Evolutionary conservation across 1,140 invertebrate genomes (phyloP).

Genomic region (Ylistrum balloti): DNA sequence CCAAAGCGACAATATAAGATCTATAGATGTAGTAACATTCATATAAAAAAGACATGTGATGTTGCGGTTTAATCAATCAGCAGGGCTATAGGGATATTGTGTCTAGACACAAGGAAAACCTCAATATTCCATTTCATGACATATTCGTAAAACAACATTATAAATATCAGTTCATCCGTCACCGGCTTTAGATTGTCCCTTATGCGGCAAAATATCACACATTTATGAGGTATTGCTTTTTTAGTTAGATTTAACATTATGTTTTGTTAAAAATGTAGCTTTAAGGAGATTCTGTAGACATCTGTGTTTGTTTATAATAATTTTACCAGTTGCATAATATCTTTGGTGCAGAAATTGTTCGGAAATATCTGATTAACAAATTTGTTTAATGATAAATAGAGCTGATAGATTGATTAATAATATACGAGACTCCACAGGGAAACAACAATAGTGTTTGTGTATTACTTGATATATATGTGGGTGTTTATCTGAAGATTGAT

Average conservation of each 20-base stretch:
- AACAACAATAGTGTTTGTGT: not conserved
- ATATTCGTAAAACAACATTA: not conserved
- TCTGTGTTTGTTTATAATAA: not conserved
- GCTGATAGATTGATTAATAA: too few species aligned
- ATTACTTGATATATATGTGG: not conserved
- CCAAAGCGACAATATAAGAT: not conserved
- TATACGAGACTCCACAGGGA: too few species aligned
- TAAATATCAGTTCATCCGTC: not conserved
- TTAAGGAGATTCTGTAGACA: too few species aligned
- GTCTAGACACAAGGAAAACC: conserved; percentile 4
- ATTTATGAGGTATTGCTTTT: too few species aligned
- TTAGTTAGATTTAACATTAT: too few species aligned
- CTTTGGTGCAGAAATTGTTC: too few species aligned
- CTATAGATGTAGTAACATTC: conserved; percentile 13
- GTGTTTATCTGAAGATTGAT: not conserved
- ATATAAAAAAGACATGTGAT: conserved; percentile 30
- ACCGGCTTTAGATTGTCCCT: not conserved
- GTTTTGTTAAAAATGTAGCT: too few species aligned
- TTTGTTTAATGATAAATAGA: not conserved
- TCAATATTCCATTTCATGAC: not conserved
- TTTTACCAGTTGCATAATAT: too few species aligned
- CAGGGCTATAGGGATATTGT: conserved; percentile 32
- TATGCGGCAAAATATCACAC: not conserved
- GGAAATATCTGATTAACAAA: not conserved
- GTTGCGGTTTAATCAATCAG: conserved; percentile 15